phyloP scores from a whole-genome alignment of 2,113 vertebrate species.

The Festucalex cinctus region DNA sequence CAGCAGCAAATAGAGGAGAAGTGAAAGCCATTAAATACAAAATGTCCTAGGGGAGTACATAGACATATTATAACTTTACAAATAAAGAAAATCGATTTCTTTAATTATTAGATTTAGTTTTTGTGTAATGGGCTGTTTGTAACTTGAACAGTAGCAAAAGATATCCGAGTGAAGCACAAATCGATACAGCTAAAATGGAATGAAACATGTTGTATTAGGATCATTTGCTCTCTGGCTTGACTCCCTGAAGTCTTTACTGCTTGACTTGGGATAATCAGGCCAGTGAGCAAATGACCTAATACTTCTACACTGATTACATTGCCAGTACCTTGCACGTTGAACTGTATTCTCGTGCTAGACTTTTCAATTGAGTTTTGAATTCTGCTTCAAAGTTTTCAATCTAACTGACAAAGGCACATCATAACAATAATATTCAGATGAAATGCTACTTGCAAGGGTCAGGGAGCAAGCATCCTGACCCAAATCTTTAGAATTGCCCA shows the following conservation, averaged over 20 bases:
- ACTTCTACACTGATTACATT: not conserved
- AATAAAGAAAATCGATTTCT: not conserved
- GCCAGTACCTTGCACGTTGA: not conserved
- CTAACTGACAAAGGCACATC: too few relatives aligned
- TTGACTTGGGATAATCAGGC: not conserved
- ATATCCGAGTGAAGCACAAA: not conserved
- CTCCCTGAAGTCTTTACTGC: not conserved
- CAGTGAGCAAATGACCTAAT: not conserved
- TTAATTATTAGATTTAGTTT: not conserved
- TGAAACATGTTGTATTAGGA: not conserved
- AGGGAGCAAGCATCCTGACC: too few relatives aligned
- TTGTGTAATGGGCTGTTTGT: not conserved
- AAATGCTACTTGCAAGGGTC: too few relatives aligned
- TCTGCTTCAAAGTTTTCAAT: too few relatives aligned
- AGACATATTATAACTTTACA: constrained; percentile 33
- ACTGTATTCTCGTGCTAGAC: too few relatives aligned
- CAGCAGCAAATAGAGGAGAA: constrained; percentile 5
- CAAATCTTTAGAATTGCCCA: too few relatives aligned
- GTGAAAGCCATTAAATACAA: constrained; percentile 63
- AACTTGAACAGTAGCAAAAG: not conserved
- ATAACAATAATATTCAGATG: too few relatives aligned
- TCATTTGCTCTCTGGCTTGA: not conserved
- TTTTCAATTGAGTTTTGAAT: too few relatives aligned
- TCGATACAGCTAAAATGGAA: not conserved
- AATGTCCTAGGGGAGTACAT: constrained; percentile 55